Evolutionary conservation across 1,140 invertebrate species (phyloP), one percentile per base, ranked within the genome.

Genomic region (Zaprionus vittiger): DNA sequence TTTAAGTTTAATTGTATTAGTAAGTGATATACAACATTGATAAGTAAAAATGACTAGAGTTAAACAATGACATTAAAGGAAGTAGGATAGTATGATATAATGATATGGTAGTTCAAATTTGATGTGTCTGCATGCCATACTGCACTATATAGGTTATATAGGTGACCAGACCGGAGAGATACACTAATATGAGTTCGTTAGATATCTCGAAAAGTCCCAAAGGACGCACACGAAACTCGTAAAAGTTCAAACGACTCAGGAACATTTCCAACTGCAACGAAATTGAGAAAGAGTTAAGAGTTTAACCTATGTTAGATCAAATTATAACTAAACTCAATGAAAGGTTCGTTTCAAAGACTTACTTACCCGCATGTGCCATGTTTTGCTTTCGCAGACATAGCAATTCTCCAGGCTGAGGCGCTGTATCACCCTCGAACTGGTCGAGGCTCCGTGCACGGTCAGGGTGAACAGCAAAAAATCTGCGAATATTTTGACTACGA

Each of bases 131-230:
- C 17, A 85, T 73, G 0, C 83, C 72, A n/a, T 63, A 82, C 22
- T 85, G 83, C 7, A 90, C 47, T 31, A 89, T 75, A 37, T 80
- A 89, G 5, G 85, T 89, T 3, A 89, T 65, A 57, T 85, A 89
- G 5, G 85, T 90, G 7, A 90, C 71, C 63, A 90, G 64, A 5
- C 79, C 71, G 9, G 84, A 89, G 14, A 89, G 41, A 59, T 81
- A 81, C 1, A 85, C 26, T 44, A 89, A 57, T n/a, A 90, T 89
- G 2, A 89, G 54, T 24, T 90, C 85, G 34, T 89, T 90, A 7
- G 79, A 85, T 22, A 89, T 74, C n/a, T 90, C 85, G 28, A 89
- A 89, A 1, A 89, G 38, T 2, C 85, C 85, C 75, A 89, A 61
- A 0, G 81, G 85, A 14, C 65, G 55, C 0, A 89, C 85, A 1